Base-by-base conservation (phyloP, 2,113 vertebrate species). In the Vicugna pacos region DNA sequence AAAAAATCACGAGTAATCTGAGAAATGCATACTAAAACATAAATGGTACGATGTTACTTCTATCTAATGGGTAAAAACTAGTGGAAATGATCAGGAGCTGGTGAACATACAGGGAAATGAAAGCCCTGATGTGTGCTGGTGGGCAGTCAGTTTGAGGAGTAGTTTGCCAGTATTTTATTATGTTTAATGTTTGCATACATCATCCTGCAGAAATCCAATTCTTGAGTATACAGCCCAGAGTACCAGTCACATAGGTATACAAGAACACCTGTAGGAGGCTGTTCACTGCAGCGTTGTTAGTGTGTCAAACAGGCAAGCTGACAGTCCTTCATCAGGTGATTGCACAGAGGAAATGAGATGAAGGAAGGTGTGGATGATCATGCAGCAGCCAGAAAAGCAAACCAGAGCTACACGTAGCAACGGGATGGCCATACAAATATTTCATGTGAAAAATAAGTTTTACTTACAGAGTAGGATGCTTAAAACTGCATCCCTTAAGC, bases 351-450 rank as follows among this genome's bases (percentile, higher is more conserved):
- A 60, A 58, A n/a, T 0, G 1, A 48, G 19, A 69, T 6, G 20
- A 2, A 15, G 4, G 72, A 4, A 30, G 6, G 26, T 9, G 5
- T 5, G 10, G 13, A 17, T 3, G 6, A 16, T 8, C 8, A 1
- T 0, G 6, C 19, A 20, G 54, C 8, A 4, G 26, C 42, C 52
- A 56, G 79, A 24, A 85, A 79, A 56, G 24, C 56, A 42, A 30
- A 12, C 0, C 0, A 46, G 56, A 60, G 50, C 13, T 3, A 2
- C 46, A 2, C 28, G 1, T 0, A 48, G 77, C 24, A 8, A 26
- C 35, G 1, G 2, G n/a, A 6, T 7, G 70, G 60, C 30, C 8
- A 0, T 17, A 2, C 3, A 62, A 64, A 81, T 26, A 64, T 30
- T 28, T 28, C 8, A 28, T 17, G 64, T 24, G 20, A 50, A 73